Evolutionary conservation across 2,888 invertebrate species (phyloP), one percentile per base, ranked within the genome.

Genomic region (Hedychridium roseum): DNA sequence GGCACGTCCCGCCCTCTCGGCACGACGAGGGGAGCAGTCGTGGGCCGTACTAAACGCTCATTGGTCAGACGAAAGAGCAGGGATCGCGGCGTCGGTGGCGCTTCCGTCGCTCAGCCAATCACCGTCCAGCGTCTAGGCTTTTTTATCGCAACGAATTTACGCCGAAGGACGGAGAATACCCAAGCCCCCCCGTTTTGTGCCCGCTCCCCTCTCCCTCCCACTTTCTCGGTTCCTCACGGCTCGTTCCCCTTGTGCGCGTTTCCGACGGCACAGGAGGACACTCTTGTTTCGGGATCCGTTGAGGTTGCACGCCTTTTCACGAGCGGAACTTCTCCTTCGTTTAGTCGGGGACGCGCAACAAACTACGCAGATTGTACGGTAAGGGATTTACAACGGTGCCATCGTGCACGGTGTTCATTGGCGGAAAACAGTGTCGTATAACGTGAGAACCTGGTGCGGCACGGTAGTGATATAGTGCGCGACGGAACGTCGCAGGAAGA

Each of bases 261-360:
- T 58, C n/a, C 64, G 60, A 50, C 57, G 57, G 45, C 63, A 59
- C 62, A 49, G 64, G 62, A 74, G 71, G 71, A 70, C 76, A 77
- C 73, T 78, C 74, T 73, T 70, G 74, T 70, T 72, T 71, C 68
- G 74, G 70, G 72, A 68, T 71, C 69, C 71, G 73, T 69, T 62
- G 68, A 67, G 66, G 73, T 64, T 67, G 64, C 70, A 76, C 74
- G 73, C 68, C 70, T 66, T 56, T 64, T 55, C 56, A 53, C 63
- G 51, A 45, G 54, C 50, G 40, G 37, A 55, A 38, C 21, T 48
- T 46, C 50, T 38, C 43, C 28, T n/a, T n/a, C 44, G 41, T 48
- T n/a, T 28, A 41, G 50, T 37, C 30, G 41, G 50, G 47, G 51
- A 55, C 52, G 54, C 57, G 50, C 12, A 30, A 46, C 27, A 28